Conservation (phyloP, 1,140 invertebrate species). For the Steinernema khuongi region DNA sequence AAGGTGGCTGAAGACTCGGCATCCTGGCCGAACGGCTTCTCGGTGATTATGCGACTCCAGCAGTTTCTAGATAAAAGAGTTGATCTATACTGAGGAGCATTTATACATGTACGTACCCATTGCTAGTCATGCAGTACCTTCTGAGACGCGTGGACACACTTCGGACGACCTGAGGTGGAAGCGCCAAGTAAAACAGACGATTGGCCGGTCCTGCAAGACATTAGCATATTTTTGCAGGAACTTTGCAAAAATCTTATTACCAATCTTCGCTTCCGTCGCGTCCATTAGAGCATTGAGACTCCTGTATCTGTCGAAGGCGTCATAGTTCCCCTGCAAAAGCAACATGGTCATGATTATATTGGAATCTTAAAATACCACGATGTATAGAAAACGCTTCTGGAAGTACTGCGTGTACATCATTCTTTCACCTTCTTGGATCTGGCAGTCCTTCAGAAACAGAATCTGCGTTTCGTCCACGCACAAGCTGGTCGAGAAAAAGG, state of each 20-base stretch:
- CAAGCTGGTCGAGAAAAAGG: too few species aligned
- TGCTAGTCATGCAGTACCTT: constrained; percentile 73
- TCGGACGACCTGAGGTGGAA: constrained; percentile 91
- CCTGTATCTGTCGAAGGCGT: constrained; percentile 50
- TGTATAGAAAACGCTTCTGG: too few species aligned
- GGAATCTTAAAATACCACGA: too few species aligned
- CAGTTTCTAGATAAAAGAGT: constrained; percentile 65
- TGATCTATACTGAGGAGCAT: constrained; percentile 40
- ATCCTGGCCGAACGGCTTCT: constrained; percentile 96
- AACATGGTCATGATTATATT: too few species aligned
- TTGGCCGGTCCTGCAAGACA: constrained; percentile 65
- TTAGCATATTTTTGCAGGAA: not conserved
- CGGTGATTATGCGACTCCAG: constrained; percentile 92
- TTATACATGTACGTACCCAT: too few species aligned
- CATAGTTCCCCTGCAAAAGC: constrained; percentile 55
- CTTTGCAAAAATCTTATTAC: constrained; percentile 28
- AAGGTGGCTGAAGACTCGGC: constrained; percentile 75
- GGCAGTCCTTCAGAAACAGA: too few species aligned
- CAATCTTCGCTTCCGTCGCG: constrained; percentile 44
- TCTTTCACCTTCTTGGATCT: too few species aligned
- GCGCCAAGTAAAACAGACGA: constrained; percentile 89
- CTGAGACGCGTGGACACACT: constrained; percentile 78
- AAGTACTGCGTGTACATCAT: too few species aligned
- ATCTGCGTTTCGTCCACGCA: too few species aligned
- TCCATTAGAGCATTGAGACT: constrained; percentile 43